These are phyloP conservation scores for Charanyca ferruginea DNA, from an alignment of 2,888 invertebrate genomes.

Conservation along the genomic window DNA sequence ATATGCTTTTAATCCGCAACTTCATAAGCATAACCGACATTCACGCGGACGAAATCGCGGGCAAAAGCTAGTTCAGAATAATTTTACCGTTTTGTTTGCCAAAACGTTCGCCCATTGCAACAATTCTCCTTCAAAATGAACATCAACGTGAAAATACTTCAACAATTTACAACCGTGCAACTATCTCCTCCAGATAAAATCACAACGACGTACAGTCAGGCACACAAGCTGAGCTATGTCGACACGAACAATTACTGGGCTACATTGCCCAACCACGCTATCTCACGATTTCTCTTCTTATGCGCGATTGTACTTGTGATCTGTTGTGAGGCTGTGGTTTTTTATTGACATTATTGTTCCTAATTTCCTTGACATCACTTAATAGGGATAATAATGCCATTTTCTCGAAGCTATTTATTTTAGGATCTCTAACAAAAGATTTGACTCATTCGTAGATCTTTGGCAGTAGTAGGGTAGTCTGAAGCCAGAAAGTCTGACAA, in stretches of 20 bases:
- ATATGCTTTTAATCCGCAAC: too few species aligned
- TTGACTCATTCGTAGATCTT: too few species aligned
- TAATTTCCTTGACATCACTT: conserved; percentile 5
- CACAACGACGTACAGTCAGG: conserved; percentile 48
- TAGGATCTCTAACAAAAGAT: too few species aligned
- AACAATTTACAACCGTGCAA: conserved; percentile 16
- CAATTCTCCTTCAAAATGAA: not conserved
- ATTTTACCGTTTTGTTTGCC: not conserved
- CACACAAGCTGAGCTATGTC: conserved; percentile 45
- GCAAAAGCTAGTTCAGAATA: too few species aligned
- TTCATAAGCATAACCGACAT: too few species aligned
- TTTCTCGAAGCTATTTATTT: conserved; percentile 4
- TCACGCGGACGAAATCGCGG: too few species aligned
- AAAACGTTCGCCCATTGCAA: too few species aligned
- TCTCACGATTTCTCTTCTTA: conserved; percentile 64
- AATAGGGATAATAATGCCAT: not conserved
- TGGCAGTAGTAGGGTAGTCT: too few species aligned
- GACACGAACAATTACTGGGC: conserved; percentile 52
- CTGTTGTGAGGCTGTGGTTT: conserved; percentile 3
- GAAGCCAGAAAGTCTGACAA: too few species aligned
- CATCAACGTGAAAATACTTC: conserved; percentile 5
- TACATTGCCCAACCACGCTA: conserved; percentile 56
- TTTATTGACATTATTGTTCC: conserved; percentile 27
- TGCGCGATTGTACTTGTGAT: conserved; percentile 38
- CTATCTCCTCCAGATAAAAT: conserved; percentile 43